Evolutionary conservation across 1,140 invertebrate species (phyloP).

Genomic region (Stegodyphus dumicola): DNA sequence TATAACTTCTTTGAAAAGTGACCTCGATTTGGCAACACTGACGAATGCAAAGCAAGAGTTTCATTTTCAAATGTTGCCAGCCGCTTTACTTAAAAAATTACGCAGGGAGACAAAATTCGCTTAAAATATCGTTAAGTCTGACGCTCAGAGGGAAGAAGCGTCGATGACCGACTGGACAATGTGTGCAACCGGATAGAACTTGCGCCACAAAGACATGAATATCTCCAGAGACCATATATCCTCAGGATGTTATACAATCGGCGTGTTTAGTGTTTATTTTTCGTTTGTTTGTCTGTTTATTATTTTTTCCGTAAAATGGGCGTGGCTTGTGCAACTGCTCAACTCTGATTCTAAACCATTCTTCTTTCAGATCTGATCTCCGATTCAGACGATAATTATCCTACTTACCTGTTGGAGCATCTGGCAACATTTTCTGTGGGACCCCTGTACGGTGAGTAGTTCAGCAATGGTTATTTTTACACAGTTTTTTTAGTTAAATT

Average conservation of each 20-base stretch:
- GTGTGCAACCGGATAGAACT: slow-evolving; percentile 18
- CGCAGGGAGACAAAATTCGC: too few relatives aligned
- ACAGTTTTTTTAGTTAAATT: not conserved
- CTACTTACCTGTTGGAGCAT: slow-evolving; percentile 92
- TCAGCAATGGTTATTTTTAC: not conserved
- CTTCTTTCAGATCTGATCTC: slow-evolving; percentile 65
- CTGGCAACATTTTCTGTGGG: slow-evolving; percentile 95
- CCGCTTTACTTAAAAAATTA: too few relatives aligned
- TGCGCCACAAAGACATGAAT: not conserved
- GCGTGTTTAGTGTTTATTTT: not conserved
- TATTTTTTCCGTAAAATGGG: not conserved
- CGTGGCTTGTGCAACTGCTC: not conserved
- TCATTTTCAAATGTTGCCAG: too few relatives aligned
- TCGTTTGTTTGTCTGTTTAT: not conserved
- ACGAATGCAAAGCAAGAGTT: too few relatives aligned
- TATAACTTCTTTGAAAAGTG: too few relatives aligned
- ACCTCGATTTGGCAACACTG: too few relatives aligned
- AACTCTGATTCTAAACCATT: too few relatives aligned
- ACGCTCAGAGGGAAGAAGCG: not conserved
- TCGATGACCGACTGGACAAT: slow-evolving; percentile 41
- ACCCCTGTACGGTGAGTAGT: slow-evolving; percentile 67
- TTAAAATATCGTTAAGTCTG: too few relatives aligned
- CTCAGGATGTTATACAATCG: slow-evolving; percentile 11
- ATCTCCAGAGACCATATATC: not conserved
- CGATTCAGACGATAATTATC: slow-evolving; percentile 69